Evolutionary conservation across 2,888 invertebrate species (phyloP), one percentile per base, ranked within the genome.

Genomic region (Salpingus planirostris): DNA sequence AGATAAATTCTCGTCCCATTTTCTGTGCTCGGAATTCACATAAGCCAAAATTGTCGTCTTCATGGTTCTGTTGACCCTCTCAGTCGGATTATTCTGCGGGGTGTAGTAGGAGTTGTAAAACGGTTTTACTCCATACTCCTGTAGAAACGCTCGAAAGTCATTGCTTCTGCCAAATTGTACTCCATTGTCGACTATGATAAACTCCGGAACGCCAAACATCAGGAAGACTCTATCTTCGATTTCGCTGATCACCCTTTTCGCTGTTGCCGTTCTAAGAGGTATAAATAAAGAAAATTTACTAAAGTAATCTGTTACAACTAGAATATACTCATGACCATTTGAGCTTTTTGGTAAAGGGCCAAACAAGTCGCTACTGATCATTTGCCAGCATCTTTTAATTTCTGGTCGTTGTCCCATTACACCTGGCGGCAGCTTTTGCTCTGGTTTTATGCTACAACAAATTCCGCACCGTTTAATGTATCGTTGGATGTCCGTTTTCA

Each of bases 31-130:
- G 1, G 41, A 37, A 0, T 15, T 26, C 1, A 54, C 40, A 27
- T 45, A 56, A 3, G 52, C 29, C 1, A 46, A 18, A 1, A 58
- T 40, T 48, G 58, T 52, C 1, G 51, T 50, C 32, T 55, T 54
- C 3, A 57, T 12, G 0, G 28, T 25, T 55, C 57, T 0, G 46
- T n/a, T n/a, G n/a, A n/a, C 40, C 3, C 55, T 11, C 32, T 59
- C 57, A 0, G 49, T 50, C 0, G 54, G 51, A 31, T 60, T 58
- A 3, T 43, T 47, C 23, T 58, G 54, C 0, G 52, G 45, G 10
- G 47, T 38, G 29, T 58, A 57, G 5, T 41, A 34, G 1, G 54
- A 46, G 1, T 49, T 57, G 21, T 31, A 46, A 3, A 21, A 24
- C 7, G 36, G 27, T 13, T 13, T 27, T 12, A 42, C 22, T 6